A percentile compares a stretch with the other conserved stretches of the same genome.
Evolutionary conservation across 2,797 vertebrate species (phyloP).

Genomic region (Poliocrania exsul): DNA sequence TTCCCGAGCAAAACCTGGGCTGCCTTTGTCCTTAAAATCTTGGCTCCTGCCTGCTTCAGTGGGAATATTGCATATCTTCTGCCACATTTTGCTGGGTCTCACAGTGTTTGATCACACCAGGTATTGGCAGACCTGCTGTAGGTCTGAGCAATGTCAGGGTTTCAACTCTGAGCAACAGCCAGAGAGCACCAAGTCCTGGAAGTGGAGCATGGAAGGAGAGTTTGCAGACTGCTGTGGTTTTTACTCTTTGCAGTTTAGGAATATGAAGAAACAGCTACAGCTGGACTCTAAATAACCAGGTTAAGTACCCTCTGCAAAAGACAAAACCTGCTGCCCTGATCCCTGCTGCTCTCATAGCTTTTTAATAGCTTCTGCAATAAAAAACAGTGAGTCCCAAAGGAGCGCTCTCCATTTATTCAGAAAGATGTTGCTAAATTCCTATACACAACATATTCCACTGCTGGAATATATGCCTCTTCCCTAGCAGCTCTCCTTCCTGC

Average conservation of each 20-base stretch:
- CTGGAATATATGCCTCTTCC: neutral
- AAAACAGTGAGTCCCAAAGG: slow-evolving; percentile 51
- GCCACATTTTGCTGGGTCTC: neutral
- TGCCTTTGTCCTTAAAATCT: neutral
- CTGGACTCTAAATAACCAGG: slow-evolving; percentile 62
- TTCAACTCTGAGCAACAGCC: neutral
- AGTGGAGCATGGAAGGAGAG: neutral
- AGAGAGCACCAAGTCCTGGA: slow-evolving; percentile 12
- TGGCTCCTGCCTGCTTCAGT: neutral
- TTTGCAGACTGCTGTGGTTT: neutral
- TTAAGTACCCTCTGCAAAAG: slow-evolving; percentile 53
- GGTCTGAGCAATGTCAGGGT: neutral
- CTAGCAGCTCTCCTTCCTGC: slow-evolving; percentile 17
- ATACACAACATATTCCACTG: neutral
- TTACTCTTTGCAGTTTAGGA: neutral
- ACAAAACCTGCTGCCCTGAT: slow-evolving; percentile 48
- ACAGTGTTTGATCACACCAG: neutral
- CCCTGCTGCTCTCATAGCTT: slow-evolving; percentile 54
- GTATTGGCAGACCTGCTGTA: neutral
- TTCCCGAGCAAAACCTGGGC: neutral
- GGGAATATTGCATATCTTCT: neutral
- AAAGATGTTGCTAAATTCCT: slow-evolving; percentile 54
- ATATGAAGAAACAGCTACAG: neutral
- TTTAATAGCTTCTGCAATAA: slow-evolving; percentile 64
- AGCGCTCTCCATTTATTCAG: slow-evolving; percentile 44